Evolutionary conservation across 2,888 invertebrate genomes (phyloP), one percentile per base, ranked within the genome.

Genomic region (Tyria jacobaeae): DNA sequence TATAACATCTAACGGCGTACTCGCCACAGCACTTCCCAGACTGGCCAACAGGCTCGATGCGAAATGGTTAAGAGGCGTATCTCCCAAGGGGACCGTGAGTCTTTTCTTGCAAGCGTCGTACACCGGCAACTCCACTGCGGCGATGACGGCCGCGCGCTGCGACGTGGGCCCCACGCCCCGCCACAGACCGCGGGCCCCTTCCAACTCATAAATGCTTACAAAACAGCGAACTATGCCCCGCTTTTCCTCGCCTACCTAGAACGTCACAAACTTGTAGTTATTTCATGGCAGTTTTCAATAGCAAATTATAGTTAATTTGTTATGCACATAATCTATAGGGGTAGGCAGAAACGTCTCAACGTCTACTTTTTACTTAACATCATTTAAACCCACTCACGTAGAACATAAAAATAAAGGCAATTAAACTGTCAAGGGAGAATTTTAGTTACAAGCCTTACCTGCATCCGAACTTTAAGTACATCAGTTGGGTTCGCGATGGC

Each of bases 401-500:
- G n/a, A n/a, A n/a, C n/a, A n/a, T n/a, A n/a, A n/a, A n/a, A n/a
- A n/a, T n/a, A n/a, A n/a, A n/a, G n/a, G n/a, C n/a, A n/a, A n/a
- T n/a, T n/a, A n/a, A n/a, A n/a, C n/a, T n/a, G n/a, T n/a, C n/a
- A 21, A 17, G 21, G 5, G 3, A 41, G 17, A 4, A 41, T 17
- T 3, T 41, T 41, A 41, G 15, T 15, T 5, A 9, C n/a, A 21
- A 17, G 14, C 0, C 84, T 86, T 15, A 97, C 96, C 95, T 99
- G 99, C 98, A 99, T 98, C 66, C 99, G 96, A 70, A 99, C 99
- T 95, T 99, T 99, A 37, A 99, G 95, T 51, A 99, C 98, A 93
- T 99, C 99, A 0, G 99, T 99, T 15, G 99, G 99, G 94, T 98
- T 99, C 57, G 99, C 99, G 79, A 99, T 97, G n/a, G 98, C 97